phyloP scores from a whole-genome alignment of 2,797 vertebrate species.

The Euthynnus affinis region DNA sequence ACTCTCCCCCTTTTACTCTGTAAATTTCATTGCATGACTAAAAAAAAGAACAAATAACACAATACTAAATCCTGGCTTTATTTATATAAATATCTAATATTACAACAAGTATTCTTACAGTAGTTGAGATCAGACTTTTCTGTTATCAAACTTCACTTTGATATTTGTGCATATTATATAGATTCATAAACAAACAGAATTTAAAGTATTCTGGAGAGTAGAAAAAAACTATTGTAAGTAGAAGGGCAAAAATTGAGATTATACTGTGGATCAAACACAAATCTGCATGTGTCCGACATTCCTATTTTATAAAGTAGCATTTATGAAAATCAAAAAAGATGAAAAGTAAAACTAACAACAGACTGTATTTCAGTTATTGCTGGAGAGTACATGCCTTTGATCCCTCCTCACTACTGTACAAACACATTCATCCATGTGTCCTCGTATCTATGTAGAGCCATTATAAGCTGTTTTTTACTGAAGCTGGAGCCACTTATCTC shows the following conservation, averaged over 20 bases:
- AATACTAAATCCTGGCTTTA: not conserved
- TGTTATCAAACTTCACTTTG: not conserved
- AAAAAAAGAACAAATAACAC: slow-evolving; percentile 9
- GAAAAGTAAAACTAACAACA: slow-evolving; percentile 27
- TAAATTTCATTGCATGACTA: slow-evolving; percentile 15
- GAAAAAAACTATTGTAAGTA: not conserved
- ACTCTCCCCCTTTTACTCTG: slow-evolving; percentile 17
- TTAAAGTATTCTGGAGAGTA: not conserved
- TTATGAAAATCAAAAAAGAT: not conserved
- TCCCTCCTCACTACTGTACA: not conserved
- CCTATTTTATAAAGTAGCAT: slow-evolving; percentile 3
- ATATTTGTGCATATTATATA: not conserved
- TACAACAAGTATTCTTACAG: slow-evolving; percentile 1
- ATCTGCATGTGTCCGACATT: slow-evolving; percentile 62
- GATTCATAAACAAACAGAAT: not conserved
- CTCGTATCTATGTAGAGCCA: slow-evolving; percentile 41
- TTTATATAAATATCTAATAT: slow-evolving; percentile 3
- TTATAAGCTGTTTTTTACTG: slow-evolving; percentile 48
- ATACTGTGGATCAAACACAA: slow-evolving; percentile 25
- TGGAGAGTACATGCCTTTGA: slow-evolving; percentile 11
- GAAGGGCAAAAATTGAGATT: not conserved
- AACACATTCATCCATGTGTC: slow-evolving; percentile 26
- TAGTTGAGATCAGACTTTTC: slow-evolving; percentile 3
- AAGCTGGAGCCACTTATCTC: slow-evolving; percentile 59
- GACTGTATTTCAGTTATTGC: slow-evolving; percentile 31